A percentile compares a stretch with the other conserved stretches of the same genome.
Evolutionary conservation across 2,797 vertebrate genomes (phyloP).

Genomic region (Holocentrus rufus): DNA sequence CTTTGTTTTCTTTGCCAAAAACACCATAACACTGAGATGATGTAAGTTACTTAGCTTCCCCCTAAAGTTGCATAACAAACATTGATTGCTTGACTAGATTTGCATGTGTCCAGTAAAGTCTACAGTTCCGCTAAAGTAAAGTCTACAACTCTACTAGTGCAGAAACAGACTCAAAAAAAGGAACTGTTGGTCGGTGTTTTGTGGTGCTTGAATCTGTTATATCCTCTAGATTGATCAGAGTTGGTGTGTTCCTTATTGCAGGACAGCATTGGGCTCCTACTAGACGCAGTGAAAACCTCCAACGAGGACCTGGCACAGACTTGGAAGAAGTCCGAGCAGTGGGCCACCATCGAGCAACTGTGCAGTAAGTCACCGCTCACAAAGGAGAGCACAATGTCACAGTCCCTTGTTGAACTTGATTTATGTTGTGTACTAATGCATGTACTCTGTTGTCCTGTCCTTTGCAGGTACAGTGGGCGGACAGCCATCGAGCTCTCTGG

Average conservation of each 20-base stretch:
- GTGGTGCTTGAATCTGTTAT: neutral
- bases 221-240: neutral
- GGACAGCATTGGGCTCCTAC: slow-evolving; percentile 96
- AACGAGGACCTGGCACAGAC: slow-evolving; percentile 96
- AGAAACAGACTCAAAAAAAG: neutral
- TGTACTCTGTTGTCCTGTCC: neutral
- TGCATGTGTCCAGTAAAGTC: neutral
- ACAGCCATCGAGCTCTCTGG: slow-evolving; percentile 88
- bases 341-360: slow-evolving; percentile 98
- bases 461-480: slow-evolving; percentile 90
- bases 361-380: slow-evolving; percentile 88
- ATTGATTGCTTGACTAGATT: neutral
- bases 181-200: neutral
- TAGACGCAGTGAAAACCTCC: slow-evolving; percentile 95
- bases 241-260: slow-evolving; percentile 64
- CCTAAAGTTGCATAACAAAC: neutral
- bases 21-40: neutral
- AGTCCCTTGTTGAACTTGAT: neutral
- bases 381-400: neutral
- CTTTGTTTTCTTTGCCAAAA: neutral
- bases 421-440: neutral
- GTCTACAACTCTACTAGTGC: neutral
- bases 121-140: neutral
- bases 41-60: neutral
- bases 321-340: slow-evolving; percentile 98